Conservation (phyloP, 2,113 vertebrate species). For the Camelus bactrianus region DNA sequence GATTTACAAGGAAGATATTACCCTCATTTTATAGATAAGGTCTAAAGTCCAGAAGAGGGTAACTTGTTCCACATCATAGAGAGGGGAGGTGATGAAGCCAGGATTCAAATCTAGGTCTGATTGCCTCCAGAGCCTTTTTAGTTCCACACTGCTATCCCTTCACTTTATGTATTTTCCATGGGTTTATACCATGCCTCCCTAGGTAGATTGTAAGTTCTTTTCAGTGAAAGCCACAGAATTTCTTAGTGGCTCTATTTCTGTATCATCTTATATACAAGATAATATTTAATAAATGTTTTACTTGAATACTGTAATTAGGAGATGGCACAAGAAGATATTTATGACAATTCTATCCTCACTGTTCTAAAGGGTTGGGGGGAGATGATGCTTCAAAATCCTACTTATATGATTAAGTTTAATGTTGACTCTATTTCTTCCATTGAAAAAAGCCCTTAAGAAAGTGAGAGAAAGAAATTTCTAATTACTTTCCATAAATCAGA, state of each 20-base stretch:
- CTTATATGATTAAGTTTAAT: conserved; percentile 45
- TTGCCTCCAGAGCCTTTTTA: background rate
- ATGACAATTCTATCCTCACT: background rate
- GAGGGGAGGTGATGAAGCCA: background rate
- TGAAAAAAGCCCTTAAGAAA: conserved; percentile 56
- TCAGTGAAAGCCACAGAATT: conserved; percentile 4
- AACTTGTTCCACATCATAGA: background rate
- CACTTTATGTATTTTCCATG: background rate
- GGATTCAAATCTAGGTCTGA: background rate
- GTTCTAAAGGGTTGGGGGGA: background rate
- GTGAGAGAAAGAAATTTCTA: conserved; percentile 9
- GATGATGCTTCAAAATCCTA: conserved; percentile 38
- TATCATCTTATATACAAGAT: background rate
- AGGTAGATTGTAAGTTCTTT: conserved; percentile 13
- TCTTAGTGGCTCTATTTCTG: background rate
- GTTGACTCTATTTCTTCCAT: conserved; percentile 1
- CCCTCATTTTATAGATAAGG: background rate
- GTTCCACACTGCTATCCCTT: background rate
- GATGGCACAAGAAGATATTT: background rate
- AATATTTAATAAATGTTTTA: conserved; percentile 49
- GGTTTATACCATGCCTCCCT: background rate
- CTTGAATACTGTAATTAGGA: conserved; percentile 23
- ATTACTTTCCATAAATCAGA: conserved; percentile 47
- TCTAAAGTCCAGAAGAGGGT: conserved; percentile 10
- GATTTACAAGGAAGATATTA: conserved; percentile 18